Conservation (phyloP, 2,888 invertebrate genomes). For the Andrena dorsata region DNA sequence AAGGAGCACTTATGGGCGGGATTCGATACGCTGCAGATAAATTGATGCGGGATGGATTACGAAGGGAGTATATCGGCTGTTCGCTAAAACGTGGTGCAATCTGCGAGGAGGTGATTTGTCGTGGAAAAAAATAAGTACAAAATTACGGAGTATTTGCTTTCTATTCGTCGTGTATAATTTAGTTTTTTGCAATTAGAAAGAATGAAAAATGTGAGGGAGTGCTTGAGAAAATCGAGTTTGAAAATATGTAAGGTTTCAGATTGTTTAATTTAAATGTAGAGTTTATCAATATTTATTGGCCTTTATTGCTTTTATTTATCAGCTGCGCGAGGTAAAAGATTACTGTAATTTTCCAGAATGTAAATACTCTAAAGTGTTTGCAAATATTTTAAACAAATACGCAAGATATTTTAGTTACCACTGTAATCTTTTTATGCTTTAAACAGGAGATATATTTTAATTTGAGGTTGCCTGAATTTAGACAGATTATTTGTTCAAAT, state of each 20-base stretch:
- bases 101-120: not conserved
- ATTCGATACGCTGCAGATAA: slow-evolving; percentile 76
- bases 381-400: not conserved
- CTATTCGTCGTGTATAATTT: not conserved
- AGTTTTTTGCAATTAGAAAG: not conserved
- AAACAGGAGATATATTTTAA: not conserved
- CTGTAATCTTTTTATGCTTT: not conserved
- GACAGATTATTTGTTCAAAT: not conserved
- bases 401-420: not conserved
- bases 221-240: too few relatives aligned
- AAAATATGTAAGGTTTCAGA: too few relatives aligned
- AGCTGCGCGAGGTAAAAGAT: too few relatives aligned
- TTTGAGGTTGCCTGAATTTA: not conserved
- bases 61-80: slow-evolving; percentile 28
- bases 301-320: too few relatives aligned
- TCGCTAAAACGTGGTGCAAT: not conserved
- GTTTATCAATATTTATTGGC: too few relatives aligned
- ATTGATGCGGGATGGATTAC: slow-evolving; percentile 75
- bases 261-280: too few relatives aligned
- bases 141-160: not conserved
- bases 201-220: too few relatives aligned
- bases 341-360: too few relatives aligned
- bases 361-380: not conserved
- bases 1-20: slow-evolving; percentile 64
- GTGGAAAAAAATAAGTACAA: not conserved